phyloP scores from a whole-genome alignment of 2,113 vertebrate species.

The Sitta europaea region DNA sequence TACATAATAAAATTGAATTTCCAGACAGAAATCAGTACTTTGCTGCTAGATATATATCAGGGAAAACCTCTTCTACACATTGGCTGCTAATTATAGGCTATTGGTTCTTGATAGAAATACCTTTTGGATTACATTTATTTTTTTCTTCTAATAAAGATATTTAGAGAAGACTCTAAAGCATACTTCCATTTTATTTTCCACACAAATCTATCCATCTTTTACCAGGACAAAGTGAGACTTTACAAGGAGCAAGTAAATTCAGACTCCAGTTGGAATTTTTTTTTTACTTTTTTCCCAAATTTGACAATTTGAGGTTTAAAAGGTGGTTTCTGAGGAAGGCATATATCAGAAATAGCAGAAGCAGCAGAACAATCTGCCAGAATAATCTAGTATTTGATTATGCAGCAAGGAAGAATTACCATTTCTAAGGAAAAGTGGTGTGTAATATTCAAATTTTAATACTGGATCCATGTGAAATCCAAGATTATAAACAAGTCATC shows the following conservation, averaged over 20 bases:
- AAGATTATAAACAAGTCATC: background rate
- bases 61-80: slow-evolving; percentile 21
- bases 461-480: background rate
- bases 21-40: slow-evolving; percentile 60
- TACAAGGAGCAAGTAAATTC: background rate
- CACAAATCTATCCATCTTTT: background rate
- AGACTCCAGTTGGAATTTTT: background rate
- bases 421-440: background rate
- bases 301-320: background rate
- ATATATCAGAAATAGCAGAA: background rate
- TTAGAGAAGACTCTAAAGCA: slow-evolving; percentile 9
- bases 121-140: slow-evolving; percentile 20
- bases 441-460: background rate
- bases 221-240: background rate
- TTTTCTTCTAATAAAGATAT: slow-evolving; percentile 26
- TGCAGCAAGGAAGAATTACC: background rate
- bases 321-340: background rate
- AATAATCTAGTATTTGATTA: background rate
- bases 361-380: background rate
- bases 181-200: slow-evolving; percentile 10
- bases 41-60: slow-evolving; percentile 25
- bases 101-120: slow-evolving; percentile 51
- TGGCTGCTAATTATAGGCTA: slow-evolving; percentile 39
- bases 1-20: slow-evolving; percentile 68
- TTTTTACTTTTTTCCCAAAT: background rate